Base-by-base conservation (phyloP, 35 echinoderm and acorn worm genomes). In the Diadema setosum region DNA sequence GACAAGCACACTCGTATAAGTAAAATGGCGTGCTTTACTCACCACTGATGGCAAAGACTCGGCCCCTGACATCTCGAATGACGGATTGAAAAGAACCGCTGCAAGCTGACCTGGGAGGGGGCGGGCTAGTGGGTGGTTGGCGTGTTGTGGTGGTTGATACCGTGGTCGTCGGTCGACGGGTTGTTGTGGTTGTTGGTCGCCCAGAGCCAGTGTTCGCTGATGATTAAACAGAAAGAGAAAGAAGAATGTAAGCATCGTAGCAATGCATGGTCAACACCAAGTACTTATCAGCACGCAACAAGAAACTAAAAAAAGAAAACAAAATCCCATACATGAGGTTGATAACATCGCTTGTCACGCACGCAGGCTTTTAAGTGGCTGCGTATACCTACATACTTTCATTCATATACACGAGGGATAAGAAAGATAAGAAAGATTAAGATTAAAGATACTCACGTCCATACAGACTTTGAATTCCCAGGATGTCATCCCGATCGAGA, bases 391-490 rank as follows among this genome's bases (percentile, higher is more conserved):
- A n/a, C n/a, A n/a, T n/a, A n/a, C n/a, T n/a, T n/a, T n/a, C n/a
- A n/a, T n/a, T n/a, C n/a, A n/a, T n/a, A n/a, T n/a, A n/a, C n/a
- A n/a, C n/a, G n/a, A n/a, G n/a, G n/a, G n/a, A n/a, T n/a, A n/a
- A n/a, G n/a, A n/a, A n/a, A n/a, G 23, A 36, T 25, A 16, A 1
- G 30, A 36, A 15, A n/a, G n/a, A 36, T 25, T 29, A 1, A 70
- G 26, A 15, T n/a, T 26, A 16, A 29, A 15, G 5, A 20, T 25
- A 70, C 48, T 83, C 36, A 90, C 81, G 21, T 67, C 93, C 93
- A 56, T 94, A 95, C 5, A 95, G 73, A 75, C 39, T 63, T 49
- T 82, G 88, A 3, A 87, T 90, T 7, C 88, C 93, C 43, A 83
- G 25, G 46, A 91, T 95, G 49, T 95, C 93, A 43, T 95, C 88